Conservation (phyloP, 2,113 vertebrate species). For the Xiphophorus hellerii region DNA sequence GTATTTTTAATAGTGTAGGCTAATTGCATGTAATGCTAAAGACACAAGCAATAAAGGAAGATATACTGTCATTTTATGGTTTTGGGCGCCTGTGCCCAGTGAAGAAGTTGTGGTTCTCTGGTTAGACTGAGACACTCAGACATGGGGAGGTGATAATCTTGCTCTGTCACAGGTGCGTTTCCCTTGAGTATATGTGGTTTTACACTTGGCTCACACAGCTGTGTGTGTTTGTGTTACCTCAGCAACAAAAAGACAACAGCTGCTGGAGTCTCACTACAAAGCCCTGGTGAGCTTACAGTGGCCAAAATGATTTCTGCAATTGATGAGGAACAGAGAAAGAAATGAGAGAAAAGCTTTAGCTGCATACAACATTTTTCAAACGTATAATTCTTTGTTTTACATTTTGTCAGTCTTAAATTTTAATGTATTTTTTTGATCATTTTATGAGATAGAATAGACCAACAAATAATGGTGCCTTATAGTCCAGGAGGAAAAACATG, state of each 20-base stretch:
- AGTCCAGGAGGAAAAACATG: neutral
- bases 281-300: conserved; percentile 19
- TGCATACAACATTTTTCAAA: neutral
- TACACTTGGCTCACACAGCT: conserved; percentile 67
- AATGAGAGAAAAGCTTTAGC: neutral
- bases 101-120: conserved; percentile 68
- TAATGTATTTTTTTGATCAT: neutral
- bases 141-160: conserved; percentile 38
- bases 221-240: conserved; percentile 51
- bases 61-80: conserved; percentile 26
- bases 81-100: conserved; percentile 44
- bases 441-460: neutral
- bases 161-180: conserved; percentile 74
- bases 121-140: conserved; percentile 40
- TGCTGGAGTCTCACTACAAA: conserved; percentile 35
- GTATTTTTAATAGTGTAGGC: neutral
- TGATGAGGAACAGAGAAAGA: neutral
- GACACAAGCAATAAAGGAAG: neutral
- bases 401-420: neutral
- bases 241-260: conserved; percentile 56
- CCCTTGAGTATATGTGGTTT: conserved; percentile 72
- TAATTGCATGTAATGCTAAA: neutral
- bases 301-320: conserved; percentile 51
- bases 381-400: neutral
- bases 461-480: neutral